These are phyloP conservation scores for Dryobates pubescens DNA, from an alignment of 2,797 vertebrate species.

Conservation along the genomic window DNA sequence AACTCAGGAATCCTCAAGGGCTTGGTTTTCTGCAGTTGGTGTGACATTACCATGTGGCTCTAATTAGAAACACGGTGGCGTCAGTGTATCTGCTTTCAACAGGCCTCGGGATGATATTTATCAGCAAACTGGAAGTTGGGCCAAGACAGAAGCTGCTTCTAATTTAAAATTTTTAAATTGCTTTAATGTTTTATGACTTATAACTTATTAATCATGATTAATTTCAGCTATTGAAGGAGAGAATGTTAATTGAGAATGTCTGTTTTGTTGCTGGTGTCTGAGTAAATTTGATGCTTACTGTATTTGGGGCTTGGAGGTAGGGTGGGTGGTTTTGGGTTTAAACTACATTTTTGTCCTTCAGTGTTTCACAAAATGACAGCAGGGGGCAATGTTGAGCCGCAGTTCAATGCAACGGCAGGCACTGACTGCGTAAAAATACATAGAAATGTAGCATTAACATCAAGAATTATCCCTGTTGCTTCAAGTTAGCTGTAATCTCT, in stretches of 20 bases:
- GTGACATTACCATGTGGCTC: constrained; percentile 67
- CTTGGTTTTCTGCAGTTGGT: constrained; percentile 54
- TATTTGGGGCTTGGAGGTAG: background rate
- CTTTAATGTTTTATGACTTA: constrained; percentile 72
- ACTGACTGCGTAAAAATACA: constrained; percentile 44
- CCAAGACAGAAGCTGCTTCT: constrained; percentile 72
- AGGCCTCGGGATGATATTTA: constrained; percentile 69
- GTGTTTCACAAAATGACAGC: constrained; percentile 64
- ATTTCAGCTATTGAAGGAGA: constrained; percentile 64
- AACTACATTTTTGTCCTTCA: background rate
- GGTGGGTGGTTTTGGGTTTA: background rate
- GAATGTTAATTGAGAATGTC: constrained; percentile 56
- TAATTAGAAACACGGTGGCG: constrained; percentile 63
- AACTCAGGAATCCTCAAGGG: constrained; percentile 52
- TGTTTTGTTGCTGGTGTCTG: background rate
- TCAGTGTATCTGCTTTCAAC: constrained; percentile 73
- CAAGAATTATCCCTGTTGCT: constrained; percentile 81
- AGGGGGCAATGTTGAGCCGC: constrained; percentile 95
- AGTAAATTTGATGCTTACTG: background rate
- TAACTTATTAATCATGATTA: constrained; percentile 73
- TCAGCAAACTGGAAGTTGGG: constrained; percentile 58
- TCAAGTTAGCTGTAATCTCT: constrained; percentile 78
- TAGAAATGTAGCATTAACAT: constrained; percentile 74
- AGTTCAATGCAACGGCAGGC: background rate
- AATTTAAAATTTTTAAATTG: constrained; percentile 72